A percentile compares a stretch with the other conserved stretches of the same genome.
Conservation (phyloP, 2,797 vertebrate genomes). For the Synaphobranchus kaupii region DNA sequence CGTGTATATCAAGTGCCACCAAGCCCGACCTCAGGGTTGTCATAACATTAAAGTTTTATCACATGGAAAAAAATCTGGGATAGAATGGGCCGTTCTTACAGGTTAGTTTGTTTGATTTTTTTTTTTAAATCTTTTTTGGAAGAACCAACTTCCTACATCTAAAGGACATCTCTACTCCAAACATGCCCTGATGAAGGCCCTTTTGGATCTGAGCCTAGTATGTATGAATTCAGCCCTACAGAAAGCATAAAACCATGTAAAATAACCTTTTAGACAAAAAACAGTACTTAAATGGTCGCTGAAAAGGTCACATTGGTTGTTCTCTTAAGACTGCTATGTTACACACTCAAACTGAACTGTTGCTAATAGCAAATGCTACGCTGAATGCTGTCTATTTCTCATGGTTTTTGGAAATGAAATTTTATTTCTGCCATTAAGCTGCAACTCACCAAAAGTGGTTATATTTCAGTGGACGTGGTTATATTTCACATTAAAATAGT, state of each 20-base stretch:
- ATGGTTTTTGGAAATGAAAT: neutral
- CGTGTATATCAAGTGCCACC: conserved; percentile 14
- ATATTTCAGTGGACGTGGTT: too few species aligned
- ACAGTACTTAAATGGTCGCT: neutral
- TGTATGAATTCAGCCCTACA: neutral
- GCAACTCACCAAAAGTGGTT: too few species aligned
- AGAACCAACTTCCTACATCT: neutral
- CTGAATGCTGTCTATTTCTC: neutral
- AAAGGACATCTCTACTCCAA: neutral
- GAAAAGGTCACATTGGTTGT: neutral
- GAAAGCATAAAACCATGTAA: neutral
- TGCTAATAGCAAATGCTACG: neutral
- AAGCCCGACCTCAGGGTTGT: neutral
- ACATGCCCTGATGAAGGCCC: neutral
- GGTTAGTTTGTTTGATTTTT: neutral
- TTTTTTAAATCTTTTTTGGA: neutral
- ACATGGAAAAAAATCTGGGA: neutral
- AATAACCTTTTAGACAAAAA: neutral
- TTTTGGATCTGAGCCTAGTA: neutral
- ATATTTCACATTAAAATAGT: too few species aligned
- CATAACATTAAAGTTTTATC: neutral
- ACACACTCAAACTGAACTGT: neutral
- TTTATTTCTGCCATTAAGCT: too few species aligned
- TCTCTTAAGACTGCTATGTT: neutral
- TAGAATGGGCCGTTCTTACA: neutral